Evolutionary conservation across 2,888 invertebrate species (phyloP).

Genomic region (Lithophane semibrunnea): DNA sequence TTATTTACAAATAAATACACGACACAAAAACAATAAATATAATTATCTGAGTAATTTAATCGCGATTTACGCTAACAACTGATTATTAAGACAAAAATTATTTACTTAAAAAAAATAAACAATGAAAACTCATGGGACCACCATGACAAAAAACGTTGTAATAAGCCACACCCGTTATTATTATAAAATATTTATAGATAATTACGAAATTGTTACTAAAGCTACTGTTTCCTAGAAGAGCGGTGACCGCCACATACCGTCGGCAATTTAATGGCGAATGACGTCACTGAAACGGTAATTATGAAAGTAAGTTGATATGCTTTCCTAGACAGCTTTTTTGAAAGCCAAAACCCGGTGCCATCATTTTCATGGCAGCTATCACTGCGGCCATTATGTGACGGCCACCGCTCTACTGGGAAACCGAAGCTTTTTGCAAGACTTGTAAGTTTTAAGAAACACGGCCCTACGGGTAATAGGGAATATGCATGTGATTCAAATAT

Average conservation of each 20-base stretch:
- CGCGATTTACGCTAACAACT: constrained; percentile 1
- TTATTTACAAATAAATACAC: constrained; percentile 42
- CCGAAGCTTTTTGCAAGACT: not conserved
- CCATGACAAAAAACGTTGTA: not conserved
- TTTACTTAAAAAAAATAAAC: not conserved
- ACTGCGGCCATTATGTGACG: too few relatives aligned
- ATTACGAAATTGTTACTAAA: constrained; percentile 6
- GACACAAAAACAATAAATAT: constrained; percentile 2
- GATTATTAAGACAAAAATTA: not conserved
- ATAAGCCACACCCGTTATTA: not conserved
- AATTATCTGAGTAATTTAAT: not conserved
- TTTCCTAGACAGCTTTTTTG: not conserved
- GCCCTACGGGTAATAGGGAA: too few relatives aligned
- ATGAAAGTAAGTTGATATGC: not conserved
- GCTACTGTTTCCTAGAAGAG: not conserved
- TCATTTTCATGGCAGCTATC: not conserved
- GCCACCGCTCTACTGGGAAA: not conserved
- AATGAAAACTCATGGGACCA: not conserved
- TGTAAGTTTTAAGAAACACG: not conserved
- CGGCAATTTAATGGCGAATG: not conserved
- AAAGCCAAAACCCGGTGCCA: not conserved
- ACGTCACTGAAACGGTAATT: not conserved
- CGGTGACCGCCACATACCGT: not conserved
- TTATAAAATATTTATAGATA: constrained; percentile 13
- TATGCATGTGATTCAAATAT: too few relatives aligned